These are phyloP conservation scores for Porites lutea DNA, from an alignment of 64 coral and sea anemone species.

Conservation along the genomic window DNA sequence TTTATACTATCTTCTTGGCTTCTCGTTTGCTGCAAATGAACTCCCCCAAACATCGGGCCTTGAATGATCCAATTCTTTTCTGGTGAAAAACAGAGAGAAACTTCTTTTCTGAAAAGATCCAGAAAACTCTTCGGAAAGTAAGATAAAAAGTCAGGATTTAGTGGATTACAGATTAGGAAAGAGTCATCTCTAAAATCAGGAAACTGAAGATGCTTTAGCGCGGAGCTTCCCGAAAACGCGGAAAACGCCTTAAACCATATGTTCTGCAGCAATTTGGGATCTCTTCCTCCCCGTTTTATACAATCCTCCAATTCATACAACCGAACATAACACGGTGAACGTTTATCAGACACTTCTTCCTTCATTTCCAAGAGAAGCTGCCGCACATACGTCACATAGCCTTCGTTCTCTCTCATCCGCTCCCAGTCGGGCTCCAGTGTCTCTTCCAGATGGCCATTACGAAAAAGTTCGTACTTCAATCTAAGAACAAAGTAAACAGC, in stretches of 20 bases:
- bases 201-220: no score
- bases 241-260: no score
- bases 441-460: not conserved
- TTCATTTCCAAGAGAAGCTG: no score
- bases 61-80: not conserved
- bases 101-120: not conserved
- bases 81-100: not conserved
- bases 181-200: not conserved
- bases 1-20: not conserved
- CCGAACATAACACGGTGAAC: no score
- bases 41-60: no score
- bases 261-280: no score
- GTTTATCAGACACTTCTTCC: no score
- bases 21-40: not conserved
- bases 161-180: not conserved
- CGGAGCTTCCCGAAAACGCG: no score
- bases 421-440: not conserved
- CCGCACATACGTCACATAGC: not conserved
- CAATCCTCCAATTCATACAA: no score
- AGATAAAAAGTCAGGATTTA: not conserved
- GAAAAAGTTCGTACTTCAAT: no score
- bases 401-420: not conserved
- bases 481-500: not conserved
- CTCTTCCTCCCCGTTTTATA: no score
- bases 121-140: not conserved